Percentiles rank a stretch among this genome's conserved stretches.
These are phyloP conservation scores for Agrypnia vestita DNA, from an alignment of 1,140 invertebrate genomes.

Conservation along the genomic window DNA sequence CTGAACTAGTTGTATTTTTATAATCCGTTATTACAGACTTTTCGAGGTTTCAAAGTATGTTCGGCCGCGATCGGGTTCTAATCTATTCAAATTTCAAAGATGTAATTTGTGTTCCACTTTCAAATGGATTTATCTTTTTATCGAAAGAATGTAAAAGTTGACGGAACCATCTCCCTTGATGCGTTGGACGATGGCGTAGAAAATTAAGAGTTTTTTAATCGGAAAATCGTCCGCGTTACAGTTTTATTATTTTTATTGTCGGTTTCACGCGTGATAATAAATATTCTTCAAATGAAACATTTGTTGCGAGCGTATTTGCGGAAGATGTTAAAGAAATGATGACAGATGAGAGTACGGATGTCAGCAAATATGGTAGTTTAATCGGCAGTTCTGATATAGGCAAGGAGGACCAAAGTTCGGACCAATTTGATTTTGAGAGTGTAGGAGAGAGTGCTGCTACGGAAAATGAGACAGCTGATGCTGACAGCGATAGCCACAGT, in stretches of 20 bases:
- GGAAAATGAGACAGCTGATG: conserved; percentile 51
- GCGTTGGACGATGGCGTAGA: conserved; percentile 42
- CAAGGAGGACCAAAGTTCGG: conserved; percentile 53
- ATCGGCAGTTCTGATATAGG: conserved; percentile 45
- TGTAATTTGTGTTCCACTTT: conserved; percentile 53
- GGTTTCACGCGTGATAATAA: conserved; percentile 29
- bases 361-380: conserved; percentile 47
- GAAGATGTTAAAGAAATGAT: conserved; percentile 57
- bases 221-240: neutral
- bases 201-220: conserved; percentile 37
- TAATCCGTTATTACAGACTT: conserved; percentile 48
- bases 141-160: conserved; percentile 60
- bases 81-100: conserved; percentile 33
- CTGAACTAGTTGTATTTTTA: conserved; percentile 51
- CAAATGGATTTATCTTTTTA: conserved; percentile 55
- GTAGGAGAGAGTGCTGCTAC: conserved; percentile 36
- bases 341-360: conserved; percentile 54
- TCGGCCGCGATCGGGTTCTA: conserved; percentile 12
- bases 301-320: conserved; percentile 34
- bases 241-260: neutral
- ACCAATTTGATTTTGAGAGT: conserved; percentile 54
- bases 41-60: conserved; percentile 35
- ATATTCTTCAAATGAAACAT: conserved; percentile 36
- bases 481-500: conserved; percentile 38
- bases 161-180: conserved; percentile 52